Percentiles rank a stretch among this genome's conserved stretches.
These are phyloP conservation scores for Larimichthys crocea DNA, from an alignment of 2,113 vertebrate species.

Conservation along the genomic window DNA sequence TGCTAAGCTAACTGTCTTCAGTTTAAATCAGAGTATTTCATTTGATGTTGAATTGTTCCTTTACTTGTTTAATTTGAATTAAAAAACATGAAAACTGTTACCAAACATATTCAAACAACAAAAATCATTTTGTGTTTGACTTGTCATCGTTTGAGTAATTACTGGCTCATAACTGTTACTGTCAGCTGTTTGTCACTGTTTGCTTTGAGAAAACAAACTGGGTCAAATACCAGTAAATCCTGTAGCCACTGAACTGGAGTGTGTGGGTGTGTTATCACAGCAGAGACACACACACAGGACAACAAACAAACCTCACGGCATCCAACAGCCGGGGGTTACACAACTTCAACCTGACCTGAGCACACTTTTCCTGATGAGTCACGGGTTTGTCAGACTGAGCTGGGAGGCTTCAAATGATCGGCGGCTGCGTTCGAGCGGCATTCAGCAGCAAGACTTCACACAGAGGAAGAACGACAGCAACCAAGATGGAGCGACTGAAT, in stretches of 20 bases:
- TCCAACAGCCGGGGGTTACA: constrained; percentile 23
- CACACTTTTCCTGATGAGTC: constrained; percentile 21
- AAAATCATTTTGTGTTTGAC: not conserved
- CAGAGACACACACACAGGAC: constrained; percentile 15
- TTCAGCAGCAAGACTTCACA: constrained; percentile 31
- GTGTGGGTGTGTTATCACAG: not conserved
- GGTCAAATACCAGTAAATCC: not conserved
- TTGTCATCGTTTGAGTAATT: not conserved
- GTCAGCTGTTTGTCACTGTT: constrained; percentile 4
- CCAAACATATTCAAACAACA: not conserved
- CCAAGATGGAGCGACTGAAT: constrained; percentile 59
- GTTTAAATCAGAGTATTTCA: too few relatives aligned
- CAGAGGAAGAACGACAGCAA: not conserved
- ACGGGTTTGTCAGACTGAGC: not conserved
- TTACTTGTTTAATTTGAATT: too few relatives aligned
- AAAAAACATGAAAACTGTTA: not conserved
- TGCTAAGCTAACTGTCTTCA: too few relatives aligned
- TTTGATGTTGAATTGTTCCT: too few relatives aligned
- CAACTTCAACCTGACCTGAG: constrained; percentile 22
- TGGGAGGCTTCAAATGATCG: constrained; percentile 40
- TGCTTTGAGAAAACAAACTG: not conserved
- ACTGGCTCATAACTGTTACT: not conserved
- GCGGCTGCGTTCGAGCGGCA: not conserved
- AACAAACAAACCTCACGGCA: constrained; percentile 6
- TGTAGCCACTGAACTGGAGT: not conserved